Base-by-base conservation (phyloP, 2,888 invertebrate genomes). In the Drepanosiphum platanoidis region DNA sequence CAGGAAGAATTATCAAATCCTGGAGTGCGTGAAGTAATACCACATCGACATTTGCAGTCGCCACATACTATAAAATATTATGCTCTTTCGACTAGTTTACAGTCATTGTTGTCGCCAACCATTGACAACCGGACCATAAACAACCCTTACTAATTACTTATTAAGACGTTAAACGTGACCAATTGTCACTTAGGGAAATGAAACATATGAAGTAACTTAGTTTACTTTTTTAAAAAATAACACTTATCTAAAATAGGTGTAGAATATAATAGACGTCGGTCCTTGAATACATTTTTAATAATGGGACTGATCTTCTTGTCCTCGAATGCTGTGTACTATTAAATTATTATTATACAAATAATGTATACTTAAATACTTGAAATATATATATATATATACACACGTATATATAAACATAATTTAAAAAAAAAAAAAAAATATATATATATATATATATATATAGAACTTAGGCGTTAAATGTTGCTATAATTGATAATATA, bases 21-120 rank as follows among this genome's bases (percentile, higher is more conserved):
- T 79, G 86, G 61, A 86, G 93, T 93, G 92, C 92, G 92, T 89
- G 93, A 94, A 92, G 92, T 92, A 90, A 93, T 92, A 89, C 92
- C 91, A 90, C 93, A 93, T 87, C 91, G 92, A 90, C 93, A 93
- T 90, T 91, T 93, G 89, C 92, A 93, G 90, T 92, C 93, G 89
- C 93, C 93, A 88, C 89, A 92, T 90, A 92, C 92, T 88, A 84
- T 86, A 77, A 86, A 86, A 79, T 86, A 84, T 72, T 86, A 86
- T 52, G 81, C 71, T 88, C 91, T 91, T 84, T 90, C 90, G 88
- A 91, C 91, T 88, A 91, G 91, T 88, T 90, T 92, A 88, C 91
- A 91, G 89, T 92, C 92, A 87, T 90, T 92, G 87, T 90, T 92
- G 87, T 92, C 92, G 87, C 92, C 92, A 70, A 91, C 91, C 86